These are phyloP conservation scores for Cygnus atratus DNA, from an alignment of 2,113 vertebrate genomes.

Conservation along the genomic window DNA sequence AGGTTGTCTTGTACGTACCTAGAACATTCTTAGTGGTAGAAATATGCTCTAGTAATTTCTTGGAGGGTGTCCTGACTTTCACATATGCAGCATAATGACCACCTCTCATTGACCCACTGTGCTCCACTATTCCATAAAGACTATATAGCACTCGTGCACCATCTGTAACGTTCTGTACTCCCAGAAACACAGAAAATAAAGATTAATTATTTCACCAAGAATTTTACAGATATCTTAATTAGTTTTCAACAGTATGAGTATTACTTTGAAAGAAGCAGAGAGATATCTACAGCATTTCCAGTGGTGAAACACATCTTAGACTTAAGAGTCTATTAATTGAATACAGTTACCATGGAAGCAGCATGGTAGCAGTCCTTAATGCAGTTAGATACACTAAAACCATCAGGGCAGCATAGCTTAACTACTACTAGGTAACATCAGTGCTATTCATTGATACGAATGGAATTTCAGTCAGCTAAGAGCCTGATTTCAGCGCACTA, in stretches of 20 bases:
- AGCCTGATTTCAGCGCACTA: background rate
- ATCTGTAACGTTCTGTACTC: constrained; percentile 81
- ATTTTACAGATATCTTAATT: background rate
- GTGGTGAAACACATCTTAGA: background rate
- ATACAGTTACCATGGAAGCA: background rate
- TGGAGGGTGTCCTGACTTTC: constrained; percentile 88
- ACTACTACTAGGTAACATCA: background rate
- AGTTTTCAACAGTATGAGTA: background rate
- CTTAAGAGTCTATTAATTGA: background rate
- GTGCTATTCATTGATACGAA: background rate
- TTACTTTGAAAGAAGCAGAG: background rate
- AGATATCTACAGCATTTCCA: background rate
- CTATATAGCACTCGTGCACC: constrained; percentile 89
- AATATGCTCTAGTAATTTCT: constrained; percentile 78
- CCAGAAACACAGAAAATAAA: constrained; percentile 10
- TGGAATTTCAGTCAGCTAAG: background rate
- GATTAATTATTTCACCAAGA: background rate
- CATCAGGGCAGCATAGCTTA: background rate
- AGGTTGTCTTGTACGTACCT: constrained; percentile 75
- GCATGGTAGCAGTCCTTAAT: background rate
- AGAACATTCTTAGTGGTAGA: constrained; percentile 78
- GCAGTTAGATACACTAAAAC: background rate
- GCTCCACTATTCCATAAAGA: constrained; percentile 95
- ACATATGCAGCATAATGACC: constrained; percentile 95
- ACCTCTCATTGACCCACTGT: constrained; percentile 94